These are phyloP conservation scores for Apodemia hepburni DNA, from an alignment of 2,888 invertebrate species.

Conservation along the genomic window DNA sequence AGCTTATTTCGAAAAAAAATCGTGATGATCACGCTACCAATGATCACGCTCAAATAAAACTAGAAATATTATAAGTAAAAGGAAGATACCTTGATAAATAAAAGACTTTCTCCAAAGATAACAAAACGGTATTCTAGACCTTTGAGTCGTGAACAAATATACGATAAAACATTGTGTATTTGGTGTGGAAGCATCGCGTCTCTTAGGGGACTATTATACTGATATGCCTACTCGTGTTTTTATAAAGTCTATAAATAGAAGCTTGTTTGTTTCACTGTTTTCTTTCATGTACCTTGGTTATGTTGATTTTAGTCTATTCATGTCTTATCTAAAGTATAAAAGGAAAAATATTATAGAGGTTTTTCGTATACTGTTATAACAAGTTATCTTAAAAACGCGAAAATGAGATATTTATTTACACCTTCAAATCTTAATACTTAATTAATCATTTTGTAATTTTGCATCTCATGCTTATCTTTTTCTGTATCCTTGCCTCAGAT, in stretches of 20 bases:
- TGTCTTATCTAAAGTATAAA: not conserved
- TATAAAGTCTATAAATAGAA: not conserved
- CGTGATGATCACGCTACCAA: no score
- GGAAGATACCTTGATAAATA: not conserved
- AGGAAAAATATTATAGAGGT: not conserved
- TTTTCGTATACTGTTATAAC: no score
- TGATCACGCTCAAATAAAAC: not conserved
- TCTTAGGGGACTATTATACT: not conserved
- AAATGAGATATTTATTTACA: no score
- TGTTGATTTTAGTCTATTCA: not conserved
- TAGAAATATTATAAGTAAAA: not conserved
- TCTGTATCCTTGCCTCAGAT: no score
- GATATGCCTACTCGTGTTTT: not conserved
- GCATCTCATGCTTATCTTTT: no score
- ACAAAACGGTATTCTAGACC: conserved; percentile 1
- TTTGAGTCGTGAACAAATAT: conserved; percentile 2
- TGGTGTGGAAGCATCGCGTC: not conserved
- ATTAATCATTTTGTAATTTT: no score
- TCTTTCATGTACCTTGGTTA: not conserved
- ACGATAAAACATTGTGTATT: conserved; percentile 1
- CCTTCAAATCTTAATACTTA: no score
- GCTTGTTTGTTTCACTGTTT: not conserved
- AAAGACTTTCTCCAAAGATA: not conserved
- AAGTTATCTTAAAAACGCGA: no score
- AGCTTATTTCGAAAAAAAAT: no score